These are phyloP conservation scores for Bujurquina vittata DNA, from an alignment of 2,113 vertebrate species.

Conservation along the genomic window DNA sequence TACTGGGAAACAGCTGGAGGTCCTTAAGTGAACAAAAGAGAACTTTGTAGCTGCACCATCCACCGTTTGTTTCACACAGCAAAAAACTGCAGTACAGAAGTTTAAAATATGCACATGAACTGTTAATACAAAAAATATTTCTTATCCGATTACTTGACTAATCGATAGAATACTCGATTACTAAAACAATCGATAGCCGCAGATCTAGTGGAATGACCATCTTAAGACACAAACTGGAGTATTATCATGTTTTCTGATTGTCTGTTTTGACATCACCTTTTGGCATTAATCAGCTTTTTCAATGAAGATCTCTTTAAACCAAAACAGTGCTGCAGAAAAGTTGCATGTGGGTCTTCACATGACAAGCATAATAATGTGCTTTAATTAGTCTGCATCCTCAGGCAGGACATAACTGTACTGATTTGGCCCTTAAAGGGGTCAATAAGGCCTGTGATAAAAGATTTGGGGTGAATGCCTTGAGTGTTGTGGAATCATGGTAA, in stretches of 20 bases:
- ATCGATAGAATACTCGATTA: too few species aligned
- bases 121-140: too few species aligned
- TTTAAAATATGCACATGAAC: too few species aligned
- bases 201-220: too few species aligned
- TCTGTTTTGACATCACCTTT: not conserved
- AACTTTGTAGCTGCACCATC: too few species aligned
- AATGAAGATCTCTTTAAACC: not conserved
- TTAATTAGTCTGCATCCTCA: conserved; percentile 24
- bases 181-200: too few species aligned
- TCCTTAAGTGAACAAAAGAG: too few species aligned
- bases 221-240: too few species aligned
- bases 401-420: conserved; percentile 9
- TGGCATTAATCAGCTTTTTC: not conserved
- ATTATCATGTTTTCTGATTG: not conserved
- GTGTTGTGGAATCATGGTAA: conserved; percentile 42
- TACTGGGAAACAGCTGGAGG: too few species aligned
- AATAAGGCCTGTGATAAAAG: conserved; percentile 9
- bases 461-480: conserved; percentile 26
- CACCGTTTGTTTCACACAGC: too few species aligned
- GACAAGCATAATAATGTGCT: conserved; percentile 23
- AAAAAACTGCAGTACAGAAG: too few species aligned
- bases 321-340: not conserved
- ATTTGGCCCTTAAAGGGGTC: conserved; percentile 21
- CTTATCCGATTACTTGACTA: too few species aligned
- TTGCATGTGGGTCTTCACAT: conserved; percentile 31